Evolutionary conservation across 2,797 vertebrate genomes (phyloP), one percentile per base, ranked within the genome.

Genomic region (Liparis tanakae): DNA sequence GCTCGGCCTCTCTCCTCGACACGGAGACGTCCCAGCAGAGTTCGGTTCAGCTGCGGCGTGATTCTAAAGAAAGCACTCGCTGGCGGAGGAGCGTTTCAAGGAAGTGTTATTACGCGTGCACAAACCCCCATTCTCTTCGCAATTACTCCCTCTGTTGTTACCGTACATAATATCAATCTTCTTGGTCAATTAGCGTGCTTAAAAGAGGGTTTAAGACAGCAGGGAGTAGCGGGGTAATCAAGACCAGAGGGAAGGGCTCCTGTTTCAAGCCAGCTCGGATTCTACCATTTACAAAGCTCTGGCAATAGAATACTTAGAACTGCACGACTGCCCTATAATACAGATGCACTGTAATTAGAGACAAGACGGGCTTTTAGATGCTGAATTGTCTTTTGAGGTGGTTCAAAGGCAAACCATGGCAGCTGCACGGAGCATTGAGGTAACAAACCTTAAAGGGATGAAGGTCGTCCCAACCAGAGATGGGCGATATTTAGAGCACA

Each of bases 371-470:
- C 87, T 88, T 91, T 89, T 84, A 91, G 89, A 91, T 83, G 85
- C 82, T 85, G 83, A 92, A 93, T 92, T 92, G 91, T 90, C 87
- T 92, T 92, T 89, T 89, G 82, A 87, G 89, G 87, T 84, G 82
- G 85, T 93, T 93, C 91, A 93, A 93, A 93, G 91, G 30, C 78
- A 81, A 80, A 65, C 74, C 72, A 39, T 39, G 50, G 83, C 86
- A 91, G 88, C 91, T 91, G 87, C 83, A 80, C 50, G 7, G 62
- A 85, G 73, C 62, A 72, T 25, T 70, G 55, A 77, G 62, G 81
- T 79, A 50, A 62, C 22, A 22, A 79, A 37, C 63, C 62, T 61
- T 30, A 58, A 37, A 60, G 37, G 57, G 37, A 30, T 30, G 25
- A 22, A 22, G n/a, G 20, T 51, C 5, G 48, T 12, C n/a, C 36